phyloP scores from a whole-genome alignment of 2,113 vertebrate species.

The Marmota monax region DNA sequence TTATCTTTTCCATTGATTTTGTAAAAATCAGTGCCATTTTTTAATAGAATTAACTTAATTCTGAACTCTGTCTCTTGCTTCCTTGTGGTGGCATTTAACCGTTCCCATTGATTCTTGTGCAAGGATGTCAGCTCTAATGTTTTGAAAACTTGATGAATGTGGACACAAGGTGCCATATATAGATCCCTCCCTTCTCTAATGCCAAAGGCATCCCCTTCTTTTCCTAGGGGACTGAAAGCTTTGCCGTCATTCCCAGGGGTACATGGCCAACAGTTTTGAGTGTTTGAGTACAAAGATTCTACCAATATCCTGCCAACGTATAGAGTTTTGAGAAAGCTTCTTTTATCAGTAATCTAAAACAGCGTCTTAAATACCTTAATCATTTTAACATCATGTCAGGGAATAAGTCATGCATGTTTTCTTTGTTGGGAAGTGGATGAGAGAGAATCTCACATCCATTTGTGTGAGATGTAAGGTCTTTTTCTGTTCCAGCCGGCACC shows the following conservation, averaged over 20 bases:
- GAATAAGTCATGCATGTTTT: not conserved
- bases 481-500: not conserved
- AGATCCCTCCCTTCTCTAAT: not conserved
- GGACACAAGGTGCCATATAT: not conserved
- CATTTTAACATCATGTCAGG: not conserved
- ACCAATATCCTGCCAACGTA: not conserved
- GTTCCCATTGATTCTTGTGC: not conserved
- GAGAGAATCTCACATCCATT: not conserved
- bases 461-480: not conserved
- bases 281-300: not conserved
- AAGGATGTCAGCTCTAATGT: not conserved
- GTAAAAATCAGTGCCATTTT: not conserved
- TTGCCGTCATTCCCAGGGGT: not conserved
- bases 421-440: not conserved
- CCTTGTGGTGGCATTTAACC: constrained; percentile 2
- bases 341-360: not conserved
- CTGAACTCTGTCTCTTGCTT: not conserved
- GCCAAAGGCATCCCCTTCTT: not conserved
- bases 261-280: not conserved
- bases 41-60: not conserved
- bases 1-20: not conserved
- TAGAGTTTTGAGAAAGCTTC: not conserved
- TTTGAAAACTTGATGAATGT: not conserved
- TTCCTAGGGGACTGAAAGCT: not conserved
- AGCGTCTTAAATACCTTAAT: not conserved